Evolutionary conservation across 1,140 invertebrate genomes (phyloP).

Genomic region (Calycopis cecrops): DNA sequence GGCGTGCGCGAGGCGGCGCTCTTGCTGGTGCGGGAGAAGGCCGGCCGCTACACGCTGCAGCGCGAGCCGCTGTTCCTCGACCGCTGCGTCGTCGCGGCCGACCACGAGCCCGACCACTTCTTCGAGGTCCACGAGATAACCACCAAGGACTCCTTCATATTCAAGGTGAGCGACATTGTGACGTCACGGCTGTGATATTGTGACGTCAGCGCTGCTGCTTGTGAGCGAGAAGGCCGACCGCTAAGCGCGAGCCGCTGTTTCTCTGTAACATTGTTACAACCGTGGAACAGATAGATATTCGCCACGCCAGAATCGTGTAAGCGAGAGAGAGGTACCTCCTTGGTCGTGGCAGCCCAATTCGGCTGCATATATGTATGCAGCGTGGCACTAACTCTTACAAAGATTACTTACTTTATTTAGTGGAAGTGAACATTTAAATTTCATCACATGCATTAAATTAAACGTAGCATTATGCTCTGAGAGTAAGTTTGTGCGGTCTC

Average conservation of each 20-base stretch:
- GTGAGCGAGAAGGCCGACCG: slow-evolving; percentile 59
- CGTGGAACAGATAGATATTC: no score
- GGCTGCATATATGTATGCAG: no score
- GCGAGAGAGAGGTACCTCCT: no score
- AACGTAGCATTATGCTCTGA: slow-evolving; percentile 11
- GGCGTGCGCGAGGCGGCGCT: slow-evolving; percentile 91
- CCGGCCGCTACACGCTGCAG: slow-evolving; percentile 88
- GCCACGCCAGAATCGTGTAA: no score
- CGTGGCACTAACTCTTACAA: no score
- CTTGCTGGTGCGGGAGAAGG: slow-evolving; percentile 92
- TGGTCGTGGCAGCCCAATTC: no score
- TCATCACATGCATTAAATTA: slow-evolving; percentile 24
- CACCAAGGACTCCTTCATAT: slow-evolving; percentile 94
- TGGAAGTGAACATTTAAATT: no score
- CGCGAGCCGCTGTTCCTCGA: slow-evolving; percentile 93
- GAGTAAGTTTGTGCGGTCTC: slow-evolving; percentile 16
- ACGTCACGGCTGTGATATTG: no score
- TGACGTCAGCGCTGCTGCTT: slow-evolving; percentile 50
- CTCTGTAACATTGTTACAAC: no score
- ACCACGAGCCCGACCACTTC: slow-evolving; percentile 92
- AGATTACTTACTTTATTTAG: no score
- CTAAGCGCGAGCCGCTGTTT: no score
- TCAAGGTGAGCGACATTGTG: slow-evolving; percentile 85
- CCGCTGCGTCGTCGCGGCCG: slow-evolving; percentile 91
- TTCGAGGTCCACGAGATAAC: slow-evolving; percentile 96